A percentile compares a stretch with the other conserved stretches of the same genome.
Conservation (phyloP, 2,797 vertebrate genomes). For the Lacerta viridis region DNA sequence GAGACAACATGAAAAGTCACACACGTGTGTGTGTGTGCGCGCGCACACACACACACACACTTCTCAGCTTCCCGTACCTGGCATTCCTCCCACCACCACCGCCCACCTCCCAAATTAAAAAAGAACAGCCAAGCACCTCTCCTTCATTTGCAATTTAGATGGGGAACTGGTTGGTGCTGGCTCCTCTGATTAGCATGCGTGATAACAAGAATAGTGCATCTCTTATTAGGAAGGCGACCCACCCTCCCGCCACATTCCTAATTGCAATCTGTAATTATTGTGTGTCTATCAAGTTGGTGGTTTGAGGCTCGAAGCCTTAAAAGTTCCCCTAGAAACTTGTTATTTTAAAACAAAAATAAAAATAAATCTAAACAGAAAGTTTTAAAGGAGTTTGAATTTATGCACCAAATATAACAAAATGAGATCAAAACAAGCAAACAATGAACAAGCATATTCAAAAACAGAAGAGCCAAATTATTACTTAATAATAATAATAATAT, state of each 20-base stretch:
- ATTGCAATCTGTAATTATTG: not conserved
- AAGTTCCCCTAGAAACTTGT: no score
- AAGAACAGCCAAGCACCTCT: not conserved
- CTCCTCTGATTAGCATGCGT: constrained; percentile 62
- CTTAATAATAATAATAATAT: no score
- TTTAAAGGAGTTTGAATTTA: no score
- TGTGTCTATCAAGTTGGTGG: not conserved
- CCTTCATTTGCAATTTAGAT: constrained; percentile 60
- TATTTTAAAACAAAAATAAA: no score
- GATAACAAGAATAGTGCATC: constrained; percentile 52
- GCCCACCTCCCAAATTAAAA: not conserved
- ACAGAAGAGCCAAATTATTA: not conserved
- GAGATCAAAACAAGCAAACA: no score
- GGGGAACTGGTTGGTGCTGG: constrained; percentile 52
- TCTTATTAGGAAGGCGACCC: constrained; percentile 33
- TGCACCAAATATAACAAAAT: no score
- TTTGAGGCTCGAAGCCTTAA: not conserved
- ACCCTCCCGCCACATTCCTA: not conserved
- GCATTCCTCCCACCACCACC: not conserved
- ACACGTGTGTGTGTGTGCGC: not conserved
- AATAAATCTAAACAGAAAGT: no score
- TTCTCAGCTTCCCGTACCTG: constrained; percentile 12
- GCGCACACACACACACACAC: fast-evolving
- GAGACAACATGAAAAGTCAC: not conserved
- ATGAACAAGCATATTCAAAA: not conserved